These are phyloP conservation scores for Allolobophora icterica DNA, from an alignment of 2,888 invertebrate species.

Conservation along the genomic window DNA sequence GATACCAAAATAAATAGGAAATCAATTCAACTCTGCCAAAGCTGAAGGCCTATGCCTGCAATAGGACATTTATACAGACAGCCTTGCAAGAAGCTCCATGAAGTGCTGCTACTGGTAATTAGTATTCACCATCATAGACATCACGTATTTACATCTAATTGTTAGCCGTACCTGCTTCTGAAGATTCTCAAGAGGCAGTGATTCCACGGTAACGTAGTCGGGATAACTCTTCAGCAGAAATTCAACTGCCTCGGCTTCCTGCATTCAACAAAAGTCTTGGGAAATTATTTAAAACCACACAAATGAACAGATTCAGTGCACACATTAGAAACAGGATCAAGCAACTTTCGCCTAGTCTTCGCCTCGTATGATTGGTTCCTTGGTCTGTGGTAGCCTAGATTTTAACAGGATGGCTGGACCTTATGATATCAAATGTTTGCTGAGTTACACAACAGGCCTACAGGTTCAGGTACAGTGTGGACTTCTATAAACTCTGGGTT, in stretches of 20 bases:
- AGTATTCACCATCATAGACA: background rate
- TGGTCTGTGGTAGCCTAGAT: background rate
- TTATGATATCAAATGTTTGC: background rate
- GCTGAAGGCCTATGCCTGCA: background rate
- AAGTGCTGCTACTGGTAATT: background rate
- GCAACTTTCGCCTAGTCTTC: background rate
- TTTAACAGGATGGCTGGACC: background rate
- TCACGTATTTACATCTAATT: background rate
- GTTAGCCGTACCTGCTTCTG: slow-evolving; percentile 71
- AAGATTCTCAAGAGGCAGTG: slow-evolving; percentile 74
- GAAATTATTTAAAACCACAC: background rate
- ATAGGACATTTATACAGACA: no score
- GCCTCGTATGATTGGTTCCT: background rate
- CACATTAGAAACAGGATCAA: background rate
- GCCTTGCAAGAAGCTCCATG: background rate
- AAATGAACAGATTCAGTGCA: background rate
- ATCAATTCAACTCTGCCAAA: background rate
- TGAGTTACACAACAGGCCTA: background rate
- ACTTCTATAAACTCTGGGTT: no score
- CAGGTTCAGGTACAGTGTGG: no score
- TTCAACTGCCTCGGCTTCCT: slow-evolving; percentile 76
- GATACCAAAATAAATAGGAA: background rate
- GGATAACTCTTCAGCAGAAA: slow-evolving; percentile 79
- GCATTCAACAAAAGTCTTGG: slow-evolving; percentile 41
- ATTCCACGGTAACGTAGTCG: slow-evolving; percentile 75